Evolutionary conservation across 2,113 vertebrate species (phyloP).

Genomic region (Pungitius pungitius): DNA sequence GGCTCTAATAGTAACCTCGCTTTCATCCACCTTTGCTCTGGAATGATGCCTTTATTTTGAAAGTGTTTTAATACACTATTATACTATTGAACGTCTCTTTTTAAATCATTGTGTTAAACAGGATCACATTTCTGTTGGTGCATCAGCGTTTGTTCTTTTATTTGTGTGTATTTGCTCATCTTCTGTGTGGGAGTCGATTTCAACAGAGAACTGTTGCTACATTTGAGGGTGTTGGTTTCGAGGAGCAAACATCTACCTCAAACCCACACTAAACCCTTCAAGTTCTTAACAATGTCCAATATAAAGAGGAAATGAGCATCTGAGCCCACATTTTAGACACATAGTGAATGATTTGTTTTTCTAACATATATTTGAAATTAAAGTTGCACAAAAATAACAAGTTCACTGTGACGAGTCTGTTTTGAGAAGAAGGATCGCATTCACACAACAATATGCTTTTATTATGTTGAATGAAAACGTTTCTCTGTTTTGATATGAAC

Average conservation of each 20-base stretch:
- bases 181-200: too few species aligned
- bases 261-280: too few species aligned
- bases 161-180: background rate
- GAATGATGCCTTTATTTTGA: constrained; percentile 45
- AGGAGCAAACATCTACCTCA: too few species aligned
- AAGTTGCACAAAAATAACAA: background rate
- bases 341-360: background rate
- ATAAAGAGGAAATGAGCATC: background rate
- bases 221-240: background rate
- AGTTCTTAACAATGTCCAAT: background rate
- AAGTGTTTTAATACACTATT: constrained; percentile 63
- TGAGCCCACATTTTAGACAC: background rate
- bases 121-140: background rate
- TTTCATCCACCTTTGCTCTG: constrained; percentile 47
- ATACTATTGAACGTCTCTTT: constrained; percentile 69
- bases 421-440: background rate
- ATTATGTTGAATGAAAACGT: constrained; percentile 3
- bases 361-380: background rate
- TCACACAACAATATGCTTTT: constrained; percentile 3
- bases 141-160: background rate
- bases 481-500: background rate
- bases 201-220: background rate
- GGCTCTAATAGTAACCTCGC: constrained; percentile 29
- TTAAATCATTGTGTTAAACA: constrained; percentile 16
- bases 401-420: background rate